phyloP scores from a whole-genome alignment of 2,888 invertebrate species.

The Falcaria lacertinaria region DNA sequence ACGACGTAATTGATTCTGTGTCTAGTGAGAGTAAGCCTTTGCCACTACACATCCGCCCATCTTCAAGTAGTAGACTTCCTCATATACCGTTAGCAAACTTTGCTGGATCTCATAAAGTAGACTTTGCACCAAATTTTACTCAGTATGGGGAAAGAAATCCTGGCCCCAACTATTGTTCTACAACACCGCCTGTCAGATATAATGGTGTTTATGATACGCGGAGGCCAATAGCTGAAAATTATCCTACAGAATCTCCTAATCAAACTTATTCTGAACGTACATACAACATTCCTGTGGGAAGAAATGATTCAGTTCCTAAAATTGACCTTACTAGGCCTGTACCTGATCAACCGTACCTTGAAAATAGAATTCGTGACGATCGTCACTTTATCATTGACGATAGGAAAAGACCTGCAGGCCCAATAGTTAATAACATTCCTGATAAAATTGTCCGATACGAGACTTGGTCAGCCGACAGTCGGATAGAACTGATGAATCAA shows the following conservation, averaged over 20 bases:
- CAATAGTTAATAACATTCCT: conserved; percentile 71
- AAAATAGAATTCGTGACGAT: conserved; percentile 61
- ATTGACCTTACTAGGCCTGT: conserved; percentile 68
- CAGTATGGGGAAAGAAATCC: conserved; percentile 62
- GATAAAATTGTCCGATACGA: conserved; percentile 71
- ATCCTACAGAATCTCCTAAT: conserved; percentile 58
- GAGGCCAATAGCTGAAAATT: conserved; percentile 46
- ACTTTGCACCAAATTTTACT: conserved; percentile 88
- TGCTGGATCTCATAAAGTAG: conserved; percentile 83
- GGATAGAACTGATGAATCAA: conserved; percentile 60
- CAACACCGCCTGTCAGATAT: conserved; percentile 45
- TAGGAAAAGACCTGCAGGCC: conserved; percentile 61
- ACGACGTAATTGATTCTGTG: conserved; percentile 77
- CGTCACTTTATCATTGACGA: conserved; percentile 65
- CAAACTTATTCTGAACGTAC: conserved; percentile 53
- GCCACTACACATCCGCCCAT: conserved; percentile 47
- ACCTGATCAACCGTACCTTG: conserved; percentile 50
- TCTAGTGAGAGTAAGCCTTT: conserved; percentile 55
- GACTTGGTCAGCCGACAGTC: conserved; percentile 65
- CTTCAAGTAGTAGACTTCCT: conserved; percentile 43
- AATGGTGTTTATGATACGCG: conserved; percentile 56
- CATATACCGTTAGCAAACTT: conserved; percentile 39
- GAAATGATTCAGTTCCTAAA: conserved; percentile 64
- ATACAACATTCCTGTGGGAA: conserved; percentile 30
- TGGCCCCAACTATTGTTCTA: conserved; percentile 37